Evolutionary conservation across 2,888 invertebrate species (phyloP).

Genomic region (Dryadula phaetusa): DNA sequence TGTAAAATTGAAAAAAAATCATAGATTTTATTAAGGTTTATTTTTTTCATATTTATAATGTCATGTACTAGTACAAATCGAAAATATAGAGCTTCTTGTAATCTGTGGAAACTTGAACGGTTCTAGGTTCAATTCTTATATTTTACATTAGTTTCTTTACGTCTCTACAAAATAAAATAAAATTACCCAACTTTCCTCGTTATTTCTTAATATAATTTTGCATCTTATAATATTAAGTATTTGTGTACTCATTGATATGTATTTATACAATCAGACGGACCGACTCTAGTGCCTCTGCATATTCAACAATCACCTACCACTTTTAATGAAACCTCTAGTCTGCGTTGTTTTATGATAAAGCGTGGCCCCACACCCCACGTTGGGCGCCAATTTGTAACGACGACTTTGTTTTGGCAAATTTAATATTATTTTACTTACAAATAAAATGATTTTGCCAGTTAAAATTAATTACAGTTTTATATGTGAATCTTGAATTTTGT

Average conservation of each 20-base stretch:
- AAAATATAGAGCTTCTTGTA: no score
- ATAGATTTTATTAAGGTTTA: no score
- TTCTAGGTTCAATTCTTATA: no score
- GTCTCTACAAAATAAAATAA: no score
- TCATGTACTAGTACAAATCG: no score
- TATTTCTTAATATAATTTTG: background rate
- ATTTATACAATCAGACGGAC: slow-evolving; percentile 42
- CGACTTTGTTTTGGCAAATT: slow-evolving; percentile 20
- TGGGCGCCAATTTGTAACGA: slow-evolving; percentile 30
- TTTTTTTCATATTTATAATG: no score
- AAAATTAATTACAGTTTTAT: no score
- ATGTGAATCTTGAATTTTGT: no score
- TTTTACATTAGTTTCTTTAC: no score
- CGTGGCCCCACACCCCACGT: slow-evolving; percentile 23
- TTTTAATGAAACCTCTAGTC: slow-evolving; percentile 41
- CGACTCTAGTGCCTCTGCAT: slow-evolving; percentile 34
- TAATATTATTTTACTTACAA: background rate
- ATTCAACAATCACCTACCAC: slow-evolving; percentile 39
- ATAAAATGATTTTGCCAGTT: background rate
- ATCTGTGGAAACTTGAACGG: no score
- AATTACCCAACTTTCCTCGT: no score
- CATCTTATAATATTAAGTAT: slow-evolving; percentile 24
- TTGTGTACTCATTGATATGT: slow-evolving; percentile 37
- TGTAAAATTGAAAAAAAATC: no score
- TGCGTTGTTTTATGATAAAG: slow-evolving; percentile 26